Evolutionary conservation across 2,888 invertebrate species (phyloP).

Genomic region (Gryllus longicercus): DNA sequence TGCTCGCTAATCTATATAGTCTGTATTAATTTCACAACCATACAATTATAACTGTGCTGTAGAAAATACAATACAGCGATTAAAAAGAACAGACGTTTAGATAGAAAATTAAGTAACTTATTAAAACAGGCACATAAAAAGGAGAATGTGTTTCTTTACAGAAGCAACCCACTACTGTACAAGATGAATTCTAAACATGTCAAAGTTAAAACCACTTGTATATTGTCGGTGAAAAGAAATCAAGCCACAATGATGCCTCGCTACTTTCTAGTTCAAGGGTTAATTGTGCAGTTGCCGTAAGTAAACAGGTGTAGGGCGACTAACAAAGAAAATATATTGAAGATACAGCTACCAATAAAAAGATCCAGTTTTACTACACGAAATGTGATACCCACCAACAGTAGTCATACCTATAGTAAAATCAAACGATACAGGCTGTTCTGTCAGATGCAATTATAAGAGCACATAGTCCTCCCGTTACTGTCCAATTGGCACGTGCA

Average conservation of each 20-base stretch:
- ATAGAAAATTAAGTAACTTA: conserved; percentile 17
- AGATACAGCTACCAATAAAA: conserved; percentile 8
- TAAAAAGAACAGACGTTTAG: conserved; percentile 1
- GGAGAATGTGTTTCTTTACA: conserved; percentile 11
- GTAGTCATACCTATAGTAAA: not conserved
- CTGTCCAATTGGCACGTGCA: not conserved
- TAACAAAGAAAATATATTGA: conserved; percentile 17
- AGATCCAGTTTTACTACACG: conserved; percentile 11
- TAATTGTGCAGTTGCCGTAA: conserved; percentile 17
- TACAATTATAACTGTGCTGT: conserved; percentile 9
- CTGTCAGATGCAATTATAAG: not conserved
- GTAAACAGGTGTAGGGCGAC: conserved; percentile 4
- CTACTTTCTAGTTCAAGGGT: conserved; percentile 17
- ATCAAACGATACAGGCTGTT: conserved; percentile 1
- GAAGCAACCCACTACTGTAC: conserved; percentile 11
- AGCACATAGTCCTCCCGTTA: not conserved
- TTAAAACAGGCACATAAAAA: conserved; percentile 11
- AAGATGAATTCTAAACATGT: conserved; percentile 17
- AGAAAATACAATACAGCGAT: conserved; percentile 2
- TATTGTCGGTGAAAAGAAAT: conserved; percentile 11
- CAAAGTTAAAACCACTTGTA: conserved; percentile 3
- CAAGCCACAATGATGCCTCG: conserved; percentile 17
- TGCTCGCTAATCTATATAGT: conserved; percentile 10
- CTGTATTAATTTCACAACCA: not conserved
- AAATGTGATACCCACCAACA: conserved; percentile 1